Evolutionary conservation across 2,888 invertebrate species (phyloP).

Genomic region (Ophioninae sp.): DNA sequence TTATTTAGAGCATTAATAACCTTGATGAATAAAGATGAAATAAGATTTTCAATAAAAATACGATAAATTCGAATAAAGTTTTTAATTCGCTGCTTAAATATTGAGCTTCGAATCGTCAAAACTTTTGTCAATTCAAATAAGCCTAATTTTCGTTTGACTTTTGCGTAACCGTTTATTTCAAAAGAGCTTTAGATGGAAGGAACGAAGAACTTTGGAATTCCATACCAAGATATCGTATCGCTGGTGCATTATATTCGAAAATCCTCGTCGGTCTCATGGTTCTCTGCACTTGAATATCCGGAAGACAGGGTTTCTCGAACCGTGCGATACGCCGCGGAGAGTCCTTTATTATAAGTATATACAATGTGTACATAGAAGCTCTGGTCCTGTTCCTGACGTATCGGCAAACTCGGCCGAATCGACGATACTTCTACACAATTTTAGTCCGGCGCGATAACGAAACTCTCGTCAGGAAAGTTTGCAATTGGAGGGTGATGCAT

Average conservation of each 20-base stretch:
- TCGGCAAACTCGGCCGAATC: conserved; percentile 39
- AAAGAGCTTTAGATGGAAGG: conserved; percentile 29
- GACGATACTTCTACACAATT: conserved; percentile 24
- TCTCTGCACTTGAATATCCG: conserved; percentile 24
- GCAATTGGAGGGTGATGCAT: background rate
- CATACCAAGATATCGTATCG: conserved; percentile 26
- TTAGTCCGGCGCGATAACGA: background rate
- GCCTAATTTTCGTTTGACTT: conserved; percentile 31
- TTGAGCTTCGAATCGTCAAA: background rate
- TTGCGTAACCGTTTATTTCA: conserved; percentile 22
- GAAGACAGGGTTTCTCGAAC: conserved; percentile 24
- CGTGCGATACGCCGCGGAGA: conserved; percentile 29
- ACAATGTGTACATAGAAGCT: background rate
- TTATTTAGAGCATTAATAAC: no score
- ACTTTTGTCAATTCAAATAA: conserved; percentile 19
- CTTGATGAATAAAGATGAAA: no score
- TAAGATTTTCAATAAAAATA: no score
- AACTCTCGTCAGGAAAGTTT: conserved; percentile 14
- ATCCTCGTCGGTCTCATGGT: conserved; percentile 20
- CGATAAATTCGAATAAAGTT: background rate
- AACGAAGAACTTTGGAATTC: conserved; percentile 30
- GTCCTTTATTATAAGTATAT: conserved; percentile 33
- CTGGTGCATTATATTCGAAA: conserved; percentile 29
- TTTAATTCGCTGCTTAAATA: conserved; percentile 2
- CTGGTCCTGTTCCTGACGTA: conserved; percentile 4